These are phyloP conservation scores for Scartelaos histophorus DNA, from an alignment of 2,113 vertebrate genomes.

Conservation along the genomic window DNA sequence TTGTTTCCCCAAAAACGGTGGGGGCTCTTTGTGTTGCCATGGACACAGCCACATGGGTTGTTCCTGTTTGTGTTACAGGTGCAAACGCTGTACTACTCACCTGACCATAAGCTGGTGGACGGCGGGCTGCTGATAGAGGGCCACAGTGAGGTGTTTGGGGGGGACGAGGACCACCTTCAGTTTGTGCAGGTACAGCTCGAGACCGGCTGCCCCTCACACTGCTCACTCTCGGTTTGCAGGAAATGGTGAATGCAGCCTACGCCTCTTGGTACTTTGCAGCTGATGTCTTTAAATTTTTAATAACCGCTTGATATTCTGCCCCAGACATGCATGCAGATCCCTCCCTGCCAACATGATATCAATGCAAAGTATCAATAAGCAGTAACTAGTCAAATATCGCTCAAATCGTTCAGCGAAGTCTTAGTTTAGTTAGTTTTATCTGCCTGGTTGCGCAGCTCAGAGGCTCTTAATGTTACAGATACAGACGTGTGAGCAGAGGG, in stretches of 20 bases:
- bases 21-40: conserved; percentile 78
- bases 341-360: too few species aligned
- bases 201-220: conserved; percentile 42
- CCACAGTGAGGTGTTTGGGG: conserved; percentile 97
- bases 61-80: conserved; percentile 98
- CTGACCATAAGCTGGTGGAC: conserved; percentile 99
- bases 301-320: too few species aligned
- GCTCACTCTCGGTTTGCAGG: conserved; percentile 35
- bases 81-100: conserved; percentile 99
- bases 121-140: conserved; percentile 93
- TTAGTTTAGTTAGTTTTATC: background rate
- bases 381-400: conserved; percentile 29
- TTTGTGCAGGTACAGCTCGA: conserved; percentile 95
- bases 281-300: background rate
- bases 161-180: conserved; percentile 99
- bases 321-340: too few species aligned
- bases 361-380: background rate
- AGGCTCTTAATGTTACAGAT: conserved; percentile 3
- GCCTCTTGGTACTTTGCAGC: conserved; percentile 28
- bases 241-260: conserved; percentile 10
- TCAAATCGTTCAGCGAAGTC: background rate
- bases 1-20: conserved; percentile 27
- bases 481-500: conserved; percentile 4
- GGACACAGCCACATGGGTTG: conserved; percentile 97
- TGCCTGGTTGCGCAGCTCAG: conserved; percentile 23